Evolutionary conservation across 2,797 vertebrate genomes (phyloP), one percentile per base, ranked within the genome.

Genomic region (Anguilla pacifica): DNA sequence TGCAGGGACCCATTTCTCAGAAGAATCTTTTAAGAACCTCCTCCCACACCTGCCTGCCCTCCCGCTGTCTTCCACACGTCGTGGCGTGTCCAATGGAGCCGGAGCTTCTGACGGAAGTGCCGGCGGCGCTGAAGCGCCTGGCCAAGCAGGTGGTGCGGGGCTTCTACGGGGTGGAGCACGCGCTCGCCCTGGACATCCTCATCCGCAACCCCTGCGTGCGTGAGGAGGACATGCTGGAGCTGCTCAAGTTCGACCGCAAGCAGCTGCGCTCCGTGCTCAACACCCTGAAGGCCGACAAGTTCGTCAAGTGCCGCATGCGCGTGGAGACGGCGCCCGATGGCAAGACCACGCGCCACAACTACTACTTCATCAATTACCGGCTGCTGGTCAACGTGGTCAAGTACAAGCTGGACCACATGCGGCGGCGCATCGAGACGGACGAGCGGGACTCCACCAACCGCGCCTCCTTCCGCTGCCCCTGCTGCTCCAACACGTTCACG

Each of bases 401-500:
- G 91, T 99, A 99, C 91, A 99, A 99, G 92, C 92, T 99, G 94
- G 99, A 99, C 93, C 99, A 99, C 95, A 99, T 99, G 97, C 96
- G 98, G n/a, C 94, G 99, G 0, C 96, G 98, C 88, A 99, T 99
- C 64, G 99, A 99, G 95, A 99, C 98, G 0, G 98, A 99, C 43
- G 99, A 99, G 91, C 96, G 99, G n/a, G 98, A 99, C 93, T 98
- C 97, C 49, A 99, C 98, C 89, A 99, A 98, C 89, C 96, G 99
- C 0, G 98, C 99, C 17, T 99, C 99, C 61, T 99, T 99, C 91
- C 97, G 97, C 49, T 99, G 99, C 86, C 99, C 98, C 79, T 97
- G 96, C 92, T 99, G 99, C 93, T 96, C 90, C 93, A 99, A 96
- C 94, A 98, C 98, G 22, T 99, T 99, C 94, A 99, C 98, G 0